These are phyloP conservation scores for Sardina pilchardus DNA, from an alignment of 2,113 vertebrate species.

Conservation along the genomic window DNA sequence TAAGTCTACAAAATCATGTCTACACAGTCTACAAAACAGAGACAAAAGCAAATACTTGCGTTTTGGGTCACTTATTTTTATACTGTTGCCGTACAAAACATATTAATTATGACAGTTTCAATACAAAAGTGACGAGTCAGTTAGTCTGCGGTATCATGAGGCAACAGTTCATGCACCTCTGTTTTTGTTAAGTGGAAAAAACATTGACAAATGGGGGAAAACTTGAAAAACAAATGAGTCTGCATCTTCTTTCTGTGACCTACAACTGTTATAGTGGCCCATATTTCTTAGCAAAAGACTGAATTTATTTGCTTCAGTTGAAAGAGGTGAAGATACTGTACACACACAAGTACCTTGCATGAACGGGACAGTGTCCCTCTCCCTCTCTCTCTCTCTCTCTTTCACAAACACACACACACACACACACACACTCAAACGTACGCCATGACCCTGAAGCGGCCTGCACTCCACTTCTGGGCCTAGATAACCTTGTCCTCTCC, in stretches of 20 bases:
- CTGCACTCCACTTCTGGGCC: slow-evolving; percentile 54
- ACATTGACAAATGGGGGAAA: background rate
- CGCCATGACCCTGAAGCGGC: slow-evolving; percentile 56
- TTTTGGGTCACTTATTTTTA: background rate
- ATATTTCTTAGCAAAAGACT: background rate
- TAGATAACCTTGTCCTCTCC: slow-evolving; percentile 60
- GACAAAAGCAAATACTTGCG: background rate
- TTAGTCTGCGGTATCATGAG: background rate
- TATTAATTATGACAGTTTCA: background rate
- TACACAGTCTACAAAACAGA: background rate
- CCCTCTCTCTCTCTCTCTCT: slow-evolving; percentile 22
- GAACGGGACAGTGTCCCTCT: background rate
- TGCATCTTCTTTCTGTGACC: background rate
- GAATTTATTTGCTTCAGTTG: background rate
- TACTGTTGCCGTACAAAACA: background rate
- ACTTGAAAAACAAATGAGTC: background rate
- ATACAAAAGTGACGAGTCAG: background rate
- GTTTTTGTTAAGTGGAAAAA: background rate
- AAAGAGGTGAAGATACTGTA: slow-evolving; percentile 13
- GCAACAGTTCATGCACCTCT: background rate
- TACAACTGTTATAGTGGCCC: background rate
- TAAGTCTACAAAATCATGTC: background rate
- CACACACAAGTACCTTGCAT: background rate
- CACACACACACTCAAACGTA: slow-evolving; percentile 33
- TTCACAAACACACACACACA: slow-evolving; percentile 36